Evolutionary conservation across 2,797 vertebrate species (phyloP).

Genomic region (Mycteria americana): DNA sequence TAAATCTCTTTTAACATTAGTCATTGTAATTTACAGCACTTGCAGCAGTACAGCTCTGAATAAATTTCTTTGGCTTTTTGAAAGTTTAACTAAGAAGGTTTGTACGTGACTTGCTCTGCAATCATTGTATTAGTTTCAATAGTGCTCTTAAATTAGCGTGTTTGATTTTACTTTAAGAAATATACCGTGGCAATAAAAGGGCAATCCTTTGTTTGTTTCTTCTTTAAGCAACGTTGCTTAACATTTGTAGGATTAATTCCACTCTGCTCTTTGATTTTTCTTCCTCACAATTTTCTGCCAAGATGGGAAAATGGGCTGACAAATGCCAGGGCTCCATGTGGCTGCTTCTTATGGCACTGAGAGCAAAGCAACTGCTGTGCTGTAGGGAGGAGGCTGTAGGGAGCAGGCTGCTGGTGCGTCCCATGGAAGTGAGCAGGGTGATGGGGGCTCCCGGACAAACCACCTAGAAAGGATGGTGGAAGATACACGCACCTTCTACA

Average conservation of each 20-base stretch:
- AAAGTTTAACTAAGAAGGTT: not conserved
- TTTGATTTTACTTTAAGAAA: not conserved
- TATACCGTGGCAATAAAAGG: not conserved
- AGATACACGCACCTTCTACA: not conserved
- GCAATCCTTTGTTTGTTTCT: not conserved
- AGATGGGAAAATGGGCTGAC: not conserved
- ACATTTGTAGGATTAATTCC: not conserved
- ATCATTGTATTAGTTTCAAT: not conserved
- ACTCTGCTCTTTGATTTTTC: not conserved
- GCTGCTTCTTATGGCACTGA: not conserved
- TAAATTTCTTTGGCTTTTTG: not conserved
- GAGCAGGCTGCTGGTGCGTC: not conserved
- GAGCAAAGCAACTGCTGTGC: not conserved
- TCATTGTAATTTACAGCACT: not conserved
- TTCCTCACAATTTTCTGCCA: not conserved
- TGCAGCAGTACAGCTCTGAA: not conserved
- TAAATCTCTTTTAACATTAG: not conserved
- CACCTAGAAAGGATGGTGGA: not conserved
- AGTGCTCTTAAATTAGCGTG: not conserved
- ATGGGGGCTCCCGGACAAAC: not conserved
- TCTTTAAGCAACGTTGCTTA: not conserved
- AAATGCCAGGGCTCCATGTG: not conserved
- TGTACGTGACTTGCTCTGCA: not conserved
- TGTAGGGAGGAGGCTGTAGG: not conserved
- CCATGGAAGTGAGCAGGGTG: not conserved